Evolutionary conservation across 1,140 invertebrate species (phyloP).

Genomic region (Coptotermes formosanus): DNA sequence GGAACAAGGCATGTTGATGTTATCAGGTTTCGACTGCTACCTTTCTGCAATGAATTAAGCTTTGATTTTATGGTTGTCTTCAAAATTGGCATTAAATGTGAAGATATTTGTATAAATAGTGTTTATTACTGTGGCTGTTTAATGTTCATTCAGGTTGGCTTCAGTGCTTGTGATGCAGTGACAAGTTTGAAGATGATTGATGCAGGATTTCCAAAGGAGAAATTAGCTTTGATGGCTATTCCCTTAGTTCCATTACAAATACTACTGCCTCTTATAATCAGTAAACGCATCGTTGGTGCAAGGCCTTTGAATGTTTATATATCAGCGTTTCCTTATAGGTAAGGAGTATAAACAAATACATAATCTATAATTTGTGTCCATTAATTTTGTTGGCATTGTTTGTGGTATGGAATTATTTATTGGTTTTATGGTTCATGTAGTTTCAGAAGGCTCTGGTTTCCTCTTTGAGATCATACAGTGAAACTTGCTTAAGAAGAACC

Average conservation of each 20-base stretch:
- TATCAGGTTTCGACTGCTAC: too few species aligned
- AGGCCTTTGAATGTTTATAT: constrained; percentile 86
- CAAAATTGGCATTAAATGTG: too few species aligned
- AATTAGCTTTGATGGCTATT: constrained; percentile 86
- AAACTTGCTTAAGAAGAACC: too few species aligned
- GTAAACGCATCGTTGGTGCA: constrained; percentile 84
- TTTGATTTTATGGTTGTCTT: too few species aligned
- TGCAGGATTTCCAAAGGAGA: constrained; percentile 92
- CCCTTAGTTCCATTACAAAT: constrained; percentile 95
- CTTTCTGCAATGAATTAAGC: too few species aligned
- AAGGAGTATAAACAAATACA: background rate
- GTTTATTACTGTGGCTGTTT: constrained; percentile 35
- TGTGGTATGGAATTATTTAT: too few species aligned
- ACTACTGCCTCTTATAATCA: constrained; percentile 84
- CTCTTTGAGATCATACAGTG: too few species aligned
- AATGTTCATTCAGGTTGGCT: constrained; percentile 73
- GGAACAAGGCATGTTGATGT: too few species aligned
- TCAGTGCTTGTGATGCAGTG: constrained; percentile 93
- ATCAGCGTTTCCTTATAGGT: constrained; percentile 84
- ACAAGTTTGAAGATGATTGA: constrained; percentile 94
- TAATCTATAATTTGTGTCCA: background rate
- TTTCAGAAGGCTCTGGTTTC: too few species aligned
- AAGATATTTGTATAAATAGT: background rate
- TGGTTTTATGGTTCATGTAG: too few species aligned
- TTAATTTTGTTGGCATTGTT: background rate